A percentile compares a stretch with the other conserved stretches of the same genome.
These are phyloP conservation scores for Orchesella flavescens DNA, from an alignment of 2,888 invertebrate genomes.

Conservation along the genomic window DNA sequence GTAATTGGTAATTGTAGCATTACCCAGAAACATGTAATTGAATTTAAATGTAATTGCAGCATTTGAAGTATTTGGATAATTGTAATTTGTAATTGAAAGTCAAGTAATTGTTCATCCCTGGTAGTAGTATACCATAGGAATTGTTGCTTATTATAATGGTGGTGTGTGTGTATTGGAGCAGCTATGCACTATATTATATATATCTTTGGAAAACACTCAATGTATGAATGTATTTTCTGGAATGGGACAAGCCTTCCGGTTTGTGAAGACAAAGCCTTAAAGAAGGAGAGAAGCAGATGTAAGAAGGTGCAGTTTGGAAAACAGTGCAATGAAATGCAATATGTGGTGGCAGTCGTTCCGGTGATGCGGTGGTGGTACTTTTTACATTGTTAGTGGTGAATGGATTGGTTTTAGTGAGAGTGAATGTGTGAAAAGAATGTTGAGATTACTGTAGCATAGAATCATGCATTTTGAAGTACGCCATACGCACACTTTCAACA, in stretches of 20 bases:
- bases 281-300: conserved; percentile 38
- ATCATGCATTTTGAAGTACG: conserved; percentile 61
- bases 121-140: no score
- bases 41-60: no score
- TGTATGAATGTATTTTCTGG: conserved; percentile 25
- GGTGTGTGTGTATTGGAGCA: conserved; percentile 1
- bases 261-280: conserved; percentile 37
- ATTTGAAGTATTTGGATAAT: no score
- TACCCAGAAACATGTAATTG: no score
- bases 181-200: no score
- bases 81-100: no score
- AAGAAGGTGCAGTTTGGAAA: conserved; percentile 37
- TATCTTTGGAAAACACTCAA: no score
- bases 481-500: conserved; percentile 18
- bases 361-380: conserved; percentile 7
- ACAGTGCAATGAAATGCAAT: conserved; percentile 51
- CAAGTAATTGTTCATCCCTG: no score
- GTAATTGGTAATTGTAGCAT: no score
- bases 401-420: conserved; percentile 50
- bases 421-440: conserved; percentile 60
- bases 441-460: conserved; percentile 43
- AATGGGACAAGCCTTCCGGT: conserved; percentile 49
- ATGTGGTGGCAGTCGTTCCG: conserved; percentile 36
- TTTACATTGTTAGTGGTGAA: conserved; percentile 45
- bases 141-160: no score